phyloP scores from a whole-genome alignment of 2,797 vertebrate genomes.

The Myiothlypis chrysogaster region DNA sequence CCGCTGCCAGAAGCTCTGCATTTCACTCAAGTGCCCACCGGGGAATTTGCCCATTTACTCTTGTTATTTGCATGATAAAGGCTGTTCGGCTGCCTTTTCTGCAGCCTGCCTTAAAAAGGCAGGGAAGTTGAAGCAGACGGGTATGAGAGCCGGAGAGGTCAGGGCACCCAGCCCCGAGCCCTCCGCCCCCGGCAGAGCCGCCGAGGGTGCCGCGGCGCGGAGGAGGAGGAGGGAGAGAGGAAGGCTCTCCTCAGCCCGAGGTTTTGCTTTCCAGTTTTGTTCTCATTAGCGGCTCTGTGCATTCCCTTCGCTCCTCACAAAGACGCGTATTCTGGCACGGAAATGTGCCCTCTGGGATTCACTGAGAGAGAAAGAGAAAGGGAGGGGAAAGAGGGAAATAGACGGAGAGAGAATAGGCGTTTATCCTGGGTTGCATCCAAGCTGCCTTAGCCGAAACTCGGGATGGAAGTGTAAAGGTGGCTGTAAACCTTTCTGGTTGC shows the following conservation, averaged over 20 bases:
- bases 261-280: not conserved
- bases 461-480: not conserved
- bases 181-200: not conserved
- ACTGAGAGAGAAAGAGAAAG: not conserved
- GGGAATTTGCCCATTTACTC: slow-evolving; percentile 88
- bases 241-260: not conserved
- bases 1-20: slow-evolving; percentile 83
- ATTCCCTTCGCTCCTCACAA: slow-evolving; percentile 38
- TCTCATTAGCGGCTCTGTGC: slow-evolving; percentile 21
- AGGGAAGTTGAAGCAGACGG: not conserved
- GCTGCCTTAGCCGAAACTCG: not conserved
- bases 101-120: slow-evolving; percentile 44
- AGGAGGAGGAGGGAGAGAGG: not conserved
- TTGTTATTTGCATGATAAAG: slow-evolving; percentile 96
- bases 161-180: not conserved
- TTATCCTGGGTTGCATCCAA: not conserved
- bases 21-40: slow-evolving; percentile 85
- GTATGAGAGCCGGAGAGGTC: not conserved
- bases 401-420: not conserved
- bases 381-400: not conserved
- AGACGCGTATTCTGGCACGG: slow-evolving; percentile 21
- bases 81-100: slow-evolving; percentile 68
- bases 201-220: not conserved
- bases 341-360: slow-evolving; percentile 29
- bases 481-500: not conserved